phyloP scores from a whole-genome alignment of 2,888 invertebrate species.

The Pyrgus malvae region DNA sequence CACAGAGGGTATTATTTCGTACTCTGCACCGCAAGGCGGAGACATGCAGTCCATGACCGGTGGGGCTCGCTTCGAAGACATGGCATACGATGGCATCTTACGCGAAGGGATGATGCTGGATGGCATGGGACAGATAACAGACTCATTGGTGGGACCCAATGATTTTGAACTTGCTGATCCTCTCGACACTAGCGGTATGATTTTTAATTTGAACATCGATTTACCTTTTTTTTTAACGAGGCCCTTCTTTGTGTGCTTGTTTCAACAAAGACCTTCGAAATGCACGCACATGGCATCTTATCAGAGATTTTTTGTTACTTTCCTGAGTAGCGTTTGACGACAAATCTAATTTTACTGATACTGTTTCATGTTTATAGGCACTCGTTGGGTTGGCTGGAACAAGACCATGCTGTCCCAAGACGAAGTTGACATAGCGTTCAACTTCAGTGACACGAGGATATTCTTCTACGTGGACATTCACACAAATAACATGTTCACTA shows the following conservation, averaged over 20 bases:
- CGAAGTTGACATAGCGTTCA: conserved; percentile 89
- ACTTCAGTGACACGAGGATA: conserved; percentile 89
- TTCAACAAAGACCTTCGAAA: too few species aligned
- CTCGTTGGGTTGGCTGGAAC: conserved; percentile 94
- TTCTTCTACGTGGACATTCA: conserved; percentile 88
- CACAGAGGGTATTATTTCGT: conserved; percentile 85
- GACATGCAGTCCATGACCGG: conserved; percentile 84
- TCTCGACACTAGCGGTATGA: conserved; percentile 80
- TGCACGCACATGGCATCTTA: too few species aligned
- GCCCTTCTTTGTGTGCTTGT: too few species aligned
- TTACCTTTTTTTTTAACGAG: too few species aligned
- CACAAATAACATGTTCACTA: conserved; percentile 90
- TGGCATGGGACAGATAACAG: conserved; percentile 92
- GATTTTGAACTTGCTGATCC: conserved; percentile 83
- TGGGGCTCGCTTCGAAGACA: conserved; percentile 87
- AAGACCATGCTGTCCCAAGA: conserved; percentile 82
- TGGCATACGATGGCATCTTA: conserved; percentile 88
- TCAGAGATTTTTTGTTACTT: too few species aligned
- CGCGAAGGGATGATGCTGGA: conserved; percentile 80
- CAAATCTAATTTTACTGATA: not conserved
- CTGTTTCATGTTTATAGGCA: conserved; percentile 59
- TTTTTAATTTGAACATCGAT: not conserved
- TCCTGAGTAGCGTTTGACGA: too few species aligned
- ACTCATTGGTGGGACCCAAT: conserved; percentile 86
- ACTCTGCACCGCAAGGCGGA: conserved; percentile 85